Base-by-base conservation (phyloP, 1,140 invertebrate genomes). In the Cotesia glomerata region DNA sequence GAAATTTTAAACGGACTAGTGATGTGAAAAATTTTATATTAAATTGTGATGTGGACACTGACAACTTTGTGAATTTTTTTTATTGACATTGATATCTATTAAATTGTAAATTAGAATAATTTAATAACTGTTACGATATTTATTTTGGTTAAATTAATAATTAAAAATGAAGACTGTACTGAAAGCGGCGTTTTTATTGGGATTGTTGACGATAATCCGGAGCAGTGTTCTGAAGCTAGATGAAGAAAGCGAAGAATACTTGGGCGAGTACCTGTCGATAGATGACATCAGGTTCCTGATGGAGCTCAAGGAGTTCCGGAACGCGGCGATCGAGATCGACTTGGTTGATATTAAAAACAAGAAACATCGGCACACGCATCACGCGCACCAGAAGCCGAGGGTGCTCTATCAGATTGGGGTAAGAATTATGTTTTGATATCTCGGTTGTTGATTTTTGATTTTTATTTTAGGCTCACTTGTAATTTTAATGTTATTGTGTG, bases 351-450 rank as follows among this genome's bases (percentile, higher is more conserved):
- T 68, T 7, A 80, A 81, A 62, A 76, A 63, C 5, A 45, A 45
- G 39, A 45, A 45, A 45, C 39, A 45, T 45, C 39, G 39, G 32
- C 79, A 78, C 54, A 73, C 75, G 62, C 71, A 62, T 26, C 36
- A 58, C 39, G 26, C 61, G 4, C 79, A 85, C 68, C 75, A 81
- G 52, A 61, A 78, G 66, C 85, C 85, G 0, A 79, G 80, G 13
- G 52, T 54, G 14, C 74, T 87, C 14, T 87, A 82, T 71, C 85
- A 86, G 71, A 79, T 85, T 62, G 86, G 86, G 80, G 86, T 87
- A 76, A 86, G 84, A 81, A 74, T 11, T 35, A 52, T 39, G 26
- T 58, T 71, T 54, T 26, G 45, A 64, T 64, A n/a, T n/a, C n/a
- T n/a, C n/a, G n/a, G n/a, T n/a, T n/a, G n/a, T n/a, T n/a, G n/a